phyloP scores from a whole-genome alignment of 1,140 invertebrate species.

The Orussus abietinus region DNA sequence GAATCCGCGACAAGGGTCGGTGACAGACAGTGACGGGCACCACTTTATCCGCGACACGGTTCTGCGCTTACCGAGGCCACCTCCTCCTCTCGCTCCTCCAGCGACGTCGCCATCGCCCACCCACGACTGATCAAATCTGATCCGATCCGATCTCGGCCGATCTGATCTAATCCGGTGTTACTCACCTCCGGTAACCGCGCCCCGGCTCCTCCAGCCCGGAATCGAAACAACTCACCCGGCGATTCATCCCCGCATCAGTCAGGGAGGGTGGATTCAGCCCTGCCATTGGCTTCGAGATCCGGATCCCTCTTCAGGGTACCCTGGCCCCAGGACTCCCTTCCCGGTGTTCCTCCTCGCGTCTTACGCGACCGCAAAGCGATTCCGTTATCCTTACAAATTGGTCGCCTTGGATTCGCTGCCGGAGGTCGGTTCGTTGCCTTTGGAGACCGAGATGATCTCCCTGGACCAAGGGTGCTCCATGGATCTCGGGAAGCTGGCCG shows the following conservation, averaged over 20 bases:
- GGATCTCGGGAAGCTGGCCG: too few relatives aligned
- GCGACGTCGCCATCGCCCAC: conserved; percentile 10
- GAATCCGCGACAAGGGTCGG: conserved; percentile 32
- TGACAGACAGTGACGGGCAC: conserved; percentile 47
- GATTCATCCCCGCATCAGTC: too few relatives aligned
- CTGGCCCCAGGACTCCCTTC: too few relatives aligned
- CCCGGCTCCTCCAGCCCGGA: too few relatives aligned
- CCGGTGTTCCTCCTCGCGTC: too few relatives aligned
- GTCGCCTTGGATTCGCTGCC: conserved; percentile 2
- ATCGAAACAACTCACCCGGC: too few relatives aligned
- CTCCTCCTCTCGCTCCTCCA: conserved; percentile 28
- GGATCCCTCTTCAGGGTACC: conserved; percentile 7
- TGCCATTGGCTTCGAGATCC: too few relatives aligned
- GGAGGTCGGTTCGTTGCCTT: background rate
- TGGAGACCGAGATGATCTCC: too few relatives aligned
- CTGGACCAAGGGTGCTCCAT: too few relatives aligned
- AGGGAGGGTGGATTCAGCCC: too few relatives aligned
- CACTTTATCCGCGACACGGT: conserved; percentile 50
- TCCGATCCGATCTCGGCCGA: conserved; percentile 38
- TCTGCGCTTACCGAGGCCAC: conserved; percentile 49
- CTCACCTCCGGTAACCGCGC: too few relatives aligned
- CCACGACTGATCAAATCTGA: conserved; percentile 27
- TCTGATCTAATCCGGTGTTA: conserved; percentile 18
- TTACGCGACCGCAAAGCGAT: conserved; percentile 2
- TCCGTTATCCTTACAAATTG: conserved; percentile 20